These are phyloP conservation scores for Epistrophella euchroma DNA, from an alignment of 2,888 invertebrate genomes.

Conservation along the genomic window DNA sequence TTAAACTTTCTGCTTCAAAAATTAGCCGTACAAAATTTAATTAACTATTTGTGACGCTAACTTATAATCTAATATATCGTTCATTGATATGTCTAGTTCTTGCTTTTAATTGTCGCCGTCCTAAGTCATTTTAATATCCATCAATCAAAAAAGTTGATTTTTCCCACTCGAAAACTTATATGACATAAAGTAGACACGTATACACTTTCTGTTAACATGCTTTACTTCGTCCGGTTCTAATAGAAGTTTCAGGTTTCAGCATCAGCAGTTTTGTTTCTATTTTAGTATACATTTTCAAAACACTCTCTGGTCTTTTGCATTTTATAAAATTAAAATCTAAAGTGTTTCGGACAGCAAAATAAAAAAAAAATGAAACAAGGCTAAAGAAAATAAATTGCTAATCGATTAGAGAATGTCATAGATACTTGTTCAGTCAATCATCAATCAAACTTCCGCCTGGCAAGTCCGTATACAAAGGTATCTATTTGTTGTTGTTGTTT, in stretches of 20 bases:
- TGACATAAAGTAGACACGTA: too few relatives aligned
- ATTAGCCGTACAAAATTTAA: too few relatives aligned
- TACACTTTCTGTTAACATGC: conserved; percentile 37
- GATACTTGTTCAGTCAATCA: conserved; percentile 47
- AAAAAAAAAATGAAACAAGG: neutral
- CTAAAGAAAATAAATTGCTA: conserved; percentile 42
- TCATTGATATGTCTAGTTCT: too few relatives aligned
- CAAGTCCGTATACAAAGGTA: neutral
- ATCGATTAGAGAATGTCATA: conserved; percentile 54
- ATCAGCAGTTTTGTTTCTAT: neutral
- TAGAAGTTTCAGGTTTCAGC: neutral
- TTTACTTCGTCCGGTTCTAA: conserved; percentile 24
- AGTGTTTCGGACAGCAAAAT: neutral
- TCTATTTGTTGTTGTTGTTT: conserved; percentile 10
- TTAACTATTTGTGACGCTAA: too few relatives aligned
- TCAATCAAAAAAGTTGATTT: conserved; percentile 65
- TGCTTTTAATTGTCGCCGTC: too few relatives aligned
- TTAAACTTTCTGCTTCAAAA: too few relatives aligned
- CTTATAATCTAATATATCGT: too few relatives aligned
- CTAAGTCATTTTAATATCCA: conserved; percentile 53
- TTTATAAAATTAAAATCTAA: conserved; percentile 3
- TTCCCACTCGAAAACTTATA: conserved; percentile 35
- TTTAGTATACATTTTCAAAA: neutral
- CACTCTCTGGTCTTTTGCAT: neutral
- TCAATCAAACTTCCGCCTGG: conserved; percentile 54